Evolutionary conservation across 2,797 vertebrate genomes (phyloP).

Genomic region (Macroramphosus scolopax): DNA sequence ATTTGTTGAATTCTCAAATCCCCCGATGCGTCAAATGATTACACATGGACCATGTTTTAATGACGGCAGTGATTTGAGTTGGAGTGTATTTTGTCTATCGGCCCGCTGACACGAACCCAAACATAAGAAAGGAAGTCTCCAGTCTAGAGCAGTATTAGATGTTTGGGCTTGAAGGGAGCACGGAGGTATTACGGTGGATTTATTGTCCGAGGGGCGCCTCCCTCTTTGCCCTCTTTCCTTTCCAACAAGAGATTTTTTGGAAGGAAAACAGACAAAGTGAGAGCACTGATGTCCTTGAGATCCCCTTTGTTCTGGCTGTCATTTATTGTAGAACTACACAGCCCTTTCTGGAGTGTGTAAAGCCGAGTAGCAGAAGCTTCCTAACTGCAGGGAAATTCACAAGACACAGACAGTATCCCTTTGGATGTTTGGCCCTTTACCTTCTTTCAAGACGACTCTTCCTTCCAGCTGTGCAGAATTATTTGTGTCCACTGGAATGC

Average conservation of each 20-base stretch:
- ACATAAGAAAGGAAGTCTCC: slow-evolving; percentile 39
- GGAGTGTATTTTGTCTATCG: slow-evolving; percentile 44
- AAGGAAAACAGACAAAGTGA: slow-evolving; percentile 19
- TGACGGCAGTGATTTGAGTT: slow-evolving; percentile 46
- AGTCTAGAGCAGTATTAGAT: slow-evolving; percentile 22
- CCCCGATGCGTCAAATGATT: slow-evolving; percentile 43
- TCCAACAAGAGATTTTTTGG: slow-evolving; percentile 19
- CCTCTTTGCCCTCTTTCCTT: slow-evolving; percentile 26
- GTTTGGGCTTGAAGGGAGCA: slow-evolving; percentile 17
- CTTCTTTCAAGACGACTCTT: slow-evolving; percentile 26
- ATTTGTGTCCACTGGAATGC: slow-evolving; percentile 45
- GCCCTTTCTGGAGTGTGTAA: slow-evolving; percentile 32
- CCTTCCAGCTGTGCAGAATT: slow-evolving; percentile 55
- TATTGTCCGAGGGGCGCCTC: slow-evolving; percentile 42
- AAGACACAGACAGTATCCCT: slow-evolving; percentile 25
- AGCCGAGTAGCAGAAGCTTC: slow-evolving; percentile 15
- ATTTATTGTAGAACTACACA: slow-evolving; percentile 23
- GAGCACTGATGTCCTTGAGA: slow-evolving; percentile 29
- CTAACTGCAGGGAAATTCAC: slow-evolving; percentile 18
- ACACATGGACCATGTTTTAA: slow-evolving; percentile 45
- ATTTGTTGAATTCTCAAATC: slow-evolving; percentile 52
- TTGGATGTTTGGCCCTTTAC: slow-evolving; percentile 39
- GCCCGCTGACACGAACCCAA: slow-evolving; percentile 41
- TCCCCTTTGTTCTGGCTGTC: slow-evolving; percentile 27
- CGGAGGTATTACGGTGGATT: slow-evolving; percentile 33